Evolutionary conservation across 2,888 invertebrate species (phyloP).

Genomic region (Thereva unica): DNA sequence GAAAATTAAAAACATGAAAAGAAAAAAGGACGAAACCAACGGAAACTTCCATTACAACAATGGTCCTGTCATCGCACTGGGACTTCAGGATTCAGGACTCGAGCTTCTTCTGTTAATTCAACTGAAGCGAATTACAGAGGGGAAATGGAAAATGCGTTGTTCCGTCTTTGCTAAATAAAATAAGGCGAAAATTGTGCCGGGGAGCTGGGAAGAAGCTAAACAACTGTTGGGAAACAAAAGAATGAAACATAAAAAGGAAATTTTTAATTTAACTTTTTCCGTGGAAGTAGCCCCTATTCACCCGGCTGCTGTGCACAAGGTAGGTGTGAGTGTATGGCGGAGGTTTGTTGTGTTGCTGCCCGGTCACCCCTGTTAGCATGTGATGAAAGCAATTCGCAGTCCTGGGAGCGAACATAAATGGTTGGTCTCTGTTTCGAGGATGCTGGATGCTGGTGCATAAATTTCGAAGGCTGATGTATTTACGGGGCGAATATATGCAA

Average conservation of each 20-base stretch:
- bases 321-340: too few species aligned
- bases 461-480: too few species aligned
- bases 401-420: too few species aligned
- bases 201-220: conserved; percentile 8
- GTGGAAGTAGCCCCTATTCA: too few species aligned
- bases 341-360: too few species aligned
- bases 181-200: neutral
- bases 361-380: too few species aligned
- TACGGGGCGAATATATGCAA: too few species aligned
- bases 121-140: conserved; percentile 30
- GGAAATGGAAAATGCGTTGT: conserved; percentile 33
- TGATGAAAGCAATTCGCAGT: too few species aligned
- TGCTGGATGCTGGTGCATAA: too few species aligned
- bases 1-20: conserved; percentile 33
- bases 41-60: conserved; percentile 34
- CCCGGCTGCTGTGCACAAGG: too few species aligned
- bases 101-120: conserved; percentile 22
- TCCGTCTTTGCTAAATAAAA: conserved; percentile 29
- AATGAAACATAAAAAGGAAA: conserved; percentile 16
- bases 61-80: conserved; percentile 29
- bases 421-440: too few species aligned
- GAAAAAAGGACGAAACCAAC: conserved; percentile 21
- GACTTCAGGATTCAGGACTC: conserved; percentile 2
- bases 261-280: conserved; percentile 35
- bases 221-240: neutral